Evolutionary conservation across 2,113 vertebrate genomes (phyloP), one percentile per base, ranked within the genome.

Genomic region (Loxodonta africana): DNA sequence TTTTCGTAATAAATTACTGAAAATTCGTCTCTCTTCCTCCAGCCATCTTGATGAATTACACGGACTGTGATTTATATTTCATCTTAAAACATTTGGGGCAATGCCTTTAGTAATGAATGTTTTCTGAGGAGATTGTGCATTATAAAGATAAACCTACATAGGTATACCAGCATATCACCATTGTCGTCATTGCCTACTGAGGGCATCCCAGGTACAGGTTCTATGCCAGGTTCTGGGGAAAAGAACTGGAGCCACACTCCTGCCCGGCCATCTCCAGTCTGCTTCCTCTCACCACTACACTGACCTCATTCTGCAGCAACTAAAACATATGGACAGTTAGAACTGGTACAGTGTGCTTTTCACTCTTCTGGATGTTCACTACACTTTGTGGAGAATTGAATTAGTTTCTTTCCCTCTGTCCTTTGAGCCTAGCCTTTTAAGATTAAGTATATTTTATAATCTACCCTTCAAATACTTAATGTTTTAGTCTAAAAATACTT

Each of bases 241-340:
- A 3, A 5, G 3, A 44, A 53, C 57, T 26, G 11, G 83, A 30
- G 4, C 60, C 60, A 62, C 18, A 1, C 0, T 30, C 0, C 3
- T 15, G 26, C 26, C 46, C 6, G 18, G 20, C 28, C 18, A 57
- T n/a, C 46, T 81, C 23, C 11, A 41, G 25, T 17, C 69, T 48
- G 14, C 12, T 6, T 37, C n/a, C 23, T 21, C 67, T 46, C 5
- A 17, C n/a, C 44, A 15, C 90, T 44, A 14, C 6, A 0, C 67
- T 14, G 6, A 44, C 6, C 0, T 14, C 17, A 2, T 60, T 44
- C 18, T 9, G 0, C 8, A 57, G 37, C 41, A 25, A 3, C 30
- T 65, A 15, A 1, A 25, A 33, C 60, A 53, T 41, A 4, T 9
- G 53, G 57, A 25, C 23, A 41, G n/a, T 7, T 30, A n/a, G 44